phyloP scores from a whole-genome alignment of 2,888 invertebrate species.

The Therioaphis trifolii region DNA sequence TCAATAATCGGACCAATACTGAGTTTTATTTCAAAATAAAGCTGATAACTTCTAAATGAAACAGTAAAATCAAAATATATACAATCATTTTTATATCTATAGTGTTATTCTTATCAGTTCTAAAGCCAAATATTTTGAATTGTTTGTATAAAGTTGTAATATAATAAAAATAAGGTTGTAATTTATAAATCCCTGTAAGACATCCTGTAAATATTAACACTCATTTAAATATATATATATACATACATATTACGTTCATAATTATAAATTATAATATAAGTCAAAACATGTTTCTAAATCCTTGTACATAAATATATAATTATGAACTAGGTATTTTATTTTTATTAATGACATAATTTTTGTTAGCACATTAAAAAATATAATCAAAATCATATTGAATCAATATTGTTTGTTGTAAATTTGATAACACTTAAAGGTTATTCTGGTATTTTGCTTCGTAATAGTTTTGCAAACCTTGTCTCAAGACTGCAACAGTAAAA shows the following conservation, averaged over 20 bases:
- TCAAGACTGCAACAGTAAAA: slow-evolving; percentile 76
- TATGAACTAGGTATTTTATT: background rate
- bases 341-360: background rate
- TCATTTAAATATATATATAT: background rate
- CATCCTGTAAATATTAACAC: too few species aligned
- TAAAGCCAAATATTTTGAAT: too few species aligned
- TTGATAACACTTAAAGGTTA: slow-evolving; percentile 43
- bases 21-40: too few species aligned
- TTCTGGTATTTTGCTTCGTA: slow-evolving; percentile 64
- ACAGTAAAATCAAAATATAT: too few species aligned
- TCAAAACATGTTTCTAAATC: background rate
- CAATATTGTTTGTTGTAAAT: slow-evolving; percentile 15
- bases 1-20: too few species aligned
- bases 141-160: too few species aligned
- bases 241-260: background rate
- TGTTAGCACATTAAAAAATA: background rate
- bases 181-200: too few species aligned
- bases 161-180: too few species aligned
- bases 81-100: too few species aligned
- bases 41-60: too few species aligned
- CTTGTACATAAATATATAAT: background rate
- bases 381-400: background rate
- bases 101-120: too few species aligned
- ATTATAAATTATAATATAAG: background rate
- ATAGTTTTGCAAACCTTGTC: slow-evolving; percentile 72